Base-by-base conservation (phyloP, 2,888 invertebrate genomes). In the Rotaria magnacalcarata region DNA sequence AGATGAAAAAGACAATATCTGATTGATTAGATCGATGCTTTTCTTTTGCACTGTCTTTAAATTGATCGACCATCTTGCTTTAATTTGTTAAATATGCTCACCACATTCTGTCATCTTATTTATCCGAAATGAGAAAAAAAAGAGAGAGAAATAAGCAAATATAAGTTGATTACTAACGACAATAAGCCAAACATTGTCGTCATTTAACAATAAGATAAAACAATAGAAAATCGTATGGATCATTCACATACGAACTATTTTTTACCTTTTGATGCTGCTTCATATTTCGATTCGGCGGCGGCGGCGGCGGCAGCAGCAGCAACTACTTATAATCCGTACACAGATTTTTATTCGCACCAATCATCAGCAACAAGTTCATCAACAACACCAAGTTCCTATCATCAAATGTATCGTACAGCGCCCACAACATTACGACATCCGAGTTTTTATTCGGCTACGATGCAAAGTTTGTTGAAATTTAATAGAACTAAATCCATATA, bases 321-420 rank as follows among this genome's bases (percentile, higher is more conserved):
- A 24, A 21, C 75, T 10, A 80, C 75, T 8, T 43, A 80, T 47
- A 80, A 80, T 80, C 75, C 41, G 19, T 80, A 43, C 27, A 41
- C 43, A 80, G 47, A 41, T 41, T 80, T 43, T 47, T 47, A 80
- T 80, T 80, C 75, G 24, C 67, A 67, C 16, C 67, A 27, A 27
- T 34, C 27, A 67, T 27, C 67, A 67, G 27, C 67, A 67, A 67
- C 67, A 67, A 43, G 21, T 43, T 41, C 75, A 47, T 21, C 43
- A 80, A 21, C 75, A 80, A 47, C 41, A 19, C 47, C 75, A 16
- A 21, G 47, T 47, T 21, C 75, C 8, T 67, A 67, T 34, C 67
- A 67, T 34, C 67, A 67, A 34, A 80, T 80, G 75, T 80, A 80
- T 80, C 75, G 75, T 43, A 47, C 75, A 47, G 8, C 75, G 24